These are phyloP conservation scores for Bubo scandiacus DNA, from an alignment of 2,113 vertebrate species.

Conservation along the genomic window DNA sequence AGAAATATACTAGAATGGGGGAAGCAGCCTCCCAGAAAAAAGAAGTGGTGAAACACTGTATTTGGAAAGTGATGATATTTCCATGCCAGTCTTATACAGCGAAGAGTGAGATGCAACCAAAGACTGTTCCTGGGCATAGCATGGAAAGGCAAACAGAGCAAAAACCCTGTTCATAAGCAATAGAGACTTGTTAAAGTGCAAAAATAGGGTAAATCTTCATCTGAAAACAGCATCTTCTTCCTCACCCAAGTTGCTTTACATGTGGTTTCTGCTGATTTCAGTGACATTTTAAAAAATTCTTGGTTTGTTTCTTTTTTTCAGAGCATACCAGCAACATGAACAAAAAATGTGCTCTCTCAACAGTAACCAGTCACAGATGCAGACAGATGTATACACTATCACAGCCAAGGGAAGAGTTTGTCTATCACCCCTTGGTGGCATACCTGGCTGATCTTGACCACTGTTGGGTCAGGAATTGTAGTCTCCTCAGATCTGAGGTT, in stretches of 20 bases:
- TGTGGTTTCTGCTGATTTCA: not conserved
- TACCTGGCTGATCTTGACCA: not conserved
- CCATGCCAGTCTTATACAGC: not conserved
- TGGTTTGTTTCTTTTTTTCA: not conserved
- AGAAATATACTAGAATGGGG: not conserved
- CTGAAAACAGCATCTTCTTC: not conserved
- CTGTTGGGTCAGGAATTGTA: not conserved
- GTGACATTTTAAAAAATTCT: not conserved
- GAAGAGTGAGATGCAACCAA: not conserved
- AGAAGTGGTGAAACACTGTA: not conserved
- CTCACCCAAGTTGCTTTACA: fast-evolving
- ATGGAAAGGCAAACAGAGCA: not conserved
- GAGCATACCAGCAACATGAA: not conserved
- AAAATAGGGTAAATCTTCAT: not conserved
- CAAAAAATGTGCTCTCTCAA: not conserved
- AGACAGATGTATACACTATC: not conserved
- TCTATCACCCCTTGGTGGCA: not conserved
- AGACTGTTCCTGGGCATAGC: not conserved
- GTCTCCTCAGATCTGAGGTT: not conserved
- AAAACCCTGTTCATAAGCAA: not conserved
- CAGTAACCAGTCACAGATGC: not conserved
- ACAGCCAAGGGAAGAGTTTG: not conserved
- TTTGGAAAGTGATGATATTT: not conserved
- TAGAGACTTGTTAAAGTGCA: not conserved
- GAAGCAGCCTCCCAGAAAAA: not conserved